phyloP scores from a whole-genome alignment of 2,888 invertebrate species.

The Pachliopta kotzebuea region DNA sequence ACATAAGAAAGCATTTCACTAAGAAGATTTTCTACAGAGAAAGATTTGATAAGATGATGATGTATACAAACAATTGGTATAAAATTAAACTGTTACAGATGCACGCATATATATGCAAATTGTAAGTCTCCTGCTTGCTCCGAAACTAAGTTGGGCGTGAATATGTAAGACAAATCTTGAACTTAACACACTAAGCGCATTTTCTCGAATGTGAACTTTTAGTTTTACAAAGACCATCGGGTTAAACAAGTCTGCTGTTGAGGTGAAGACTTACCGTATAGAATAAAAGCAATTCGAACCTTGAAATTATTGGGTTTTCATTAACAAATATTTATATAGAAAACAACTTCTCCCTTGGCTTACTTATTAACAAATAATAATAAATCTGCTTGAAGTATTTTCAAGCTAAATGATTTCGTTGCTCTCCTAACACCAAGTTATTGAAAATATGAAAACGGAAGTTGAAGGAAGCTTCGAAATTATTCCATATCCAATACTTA shows the following conservation, averaged over 20 bases:
- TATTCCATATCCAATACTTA: conserved; percentile 1
- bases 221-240: neutral
- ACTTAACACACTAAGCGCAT: neutral
- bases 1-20: too few relatives aligned
- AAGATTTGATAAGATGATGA: too few relatives aligned
- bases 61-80: neutral
- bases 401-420: neutral
- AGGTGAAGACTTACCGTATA: too few relatives aligned
- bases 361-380: neutral
- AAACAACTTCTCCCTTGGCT: too few relatives aligned
- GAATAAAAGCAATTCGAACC: neutral
- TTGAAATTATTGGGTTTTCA: neutral
- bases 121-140: neutral
- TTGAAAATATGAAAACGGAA: conserved; percentile 6
- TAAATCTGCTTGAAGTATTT: neutral
- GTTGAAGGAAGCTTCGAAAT: conserved; percentile 1
- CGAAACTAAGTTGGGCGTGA: neutral
- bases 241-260: neutral
- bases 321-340: neutral
- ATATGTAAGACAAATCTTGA: conserved; percentile 5
- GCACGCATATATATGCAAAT: neutral
- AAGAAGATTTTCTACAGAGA: too few relatives aligned
- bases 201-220: neutral
- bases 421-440: neutral
- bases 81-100: neutral